These are phyloP conservation scores for Drosophila mojavensis DNA, from an alignment of 1,140 invertebrate species.

Conservation along the genomic window DNA sequence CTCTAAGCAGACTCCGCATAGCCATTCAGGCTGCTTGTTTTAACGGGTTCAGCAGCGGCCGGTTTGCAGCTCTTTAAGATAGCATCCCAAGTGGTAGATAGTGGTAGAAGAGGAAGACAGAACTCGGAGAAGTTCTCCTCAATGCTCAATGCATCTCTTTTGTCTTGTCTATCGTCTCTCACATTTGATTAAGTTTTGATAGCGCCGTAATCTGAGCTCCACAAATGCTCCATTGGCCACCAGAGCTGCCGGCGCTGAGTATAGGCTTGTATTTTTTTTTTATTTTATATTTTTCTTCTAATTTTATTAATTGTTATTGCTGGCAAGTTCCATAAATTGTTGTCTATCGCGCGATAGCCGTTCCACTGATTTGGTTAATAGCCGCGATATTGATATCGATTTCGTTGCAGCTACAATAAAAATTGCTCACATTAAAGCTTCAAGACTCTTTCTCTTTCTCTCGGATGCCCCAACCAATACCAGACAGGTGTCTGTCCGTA, in stretches of 20 bases:
- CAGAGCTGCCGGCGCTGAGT: constrained; percentile 32
- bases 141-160: constrained; percentile 47
- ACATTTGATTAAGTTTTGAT: constrained; percentile 74
- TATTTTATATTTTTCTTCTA: constrained; percentile 34
- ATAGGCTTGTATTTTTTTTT: constrained; percentile 22
- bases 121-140: background rate
- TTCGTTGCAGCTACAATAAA: constrained; percentile 71
- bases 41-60: constrained; percentile 59
- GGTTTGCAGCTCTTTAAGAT: constrained; percentile 55
- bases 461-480: constrained; percentile 33
- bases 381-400: constrained; percentile 76
- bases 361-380: constrained; percentile 79
- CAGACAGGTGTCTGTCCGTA: constrained; percentile 46
- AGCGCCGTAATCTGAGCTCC: constrained; percentile 60
- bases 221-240: constrained; percentile 49
- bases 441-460: constrained; percentile 2
- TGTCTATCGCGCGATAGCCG: constrained; percentile 53
- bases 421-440: constrained; percentile 72
- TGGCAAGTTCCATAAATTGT: constrained; percentile 70
- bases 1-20: constrained; percentile 20
- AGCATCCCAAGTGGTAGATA: background rate
- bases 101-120: constrained; percentile 5
- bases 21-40: constrained; percentile 31
- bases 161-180: constrained; percentile 32
- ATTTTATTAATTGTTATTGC: constrained; percentile 82